Base-by-base conservation (phyloP, 2,888 invertebrate species). In the Troglohyphantes excavatus region DNA sequence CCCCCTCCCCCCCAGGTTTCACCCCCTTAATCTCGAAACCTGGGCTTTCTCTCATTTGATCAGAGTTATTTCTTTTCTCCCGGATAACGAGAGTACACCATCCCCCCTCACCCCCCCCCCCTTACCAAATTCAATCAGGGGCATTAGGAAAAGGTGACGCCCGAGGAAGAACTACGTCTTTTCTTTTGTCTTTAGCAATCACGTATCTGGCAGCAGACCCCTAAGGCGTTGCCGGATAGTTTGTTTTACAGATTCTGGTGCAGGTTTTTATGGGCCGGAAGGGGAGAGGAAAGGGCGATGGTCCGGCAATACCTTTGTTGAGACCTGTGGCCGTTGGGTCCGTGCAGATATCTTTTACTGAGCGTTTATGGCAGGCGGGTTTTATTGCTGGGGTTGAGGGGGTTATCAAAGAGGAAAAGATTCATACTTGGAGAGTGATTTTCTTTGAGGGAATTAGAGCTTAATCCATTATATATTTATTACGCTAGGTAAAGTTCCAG, bases 161-260 rank as follows among this genome's bases (percentile, higher is more conserved):
- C 53, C 21, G 13, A 59, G 23, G 83, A 63, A 70, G 43, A 19
- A 33, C 43, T 21, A n/a, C 19, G 43, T 33, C 29, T 63, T 81
- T 70, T 87, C 87, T 73, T 73, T 87, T 87, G 87, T 87, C 87
- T 87, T 81, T 73, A 63, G 63, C 87, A 87, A 87, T 87, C 79
- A 87, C 43, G 79, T 83, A 43, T 78, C 76, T 63, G 39, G 61
- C 63, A 65, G 29, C 26, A 63, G 13, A 33, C 53, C 75, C 78
- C 33, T 33, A 65, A 26, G 78, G 78, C 78, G 59, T 75, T 75
- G 59, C 53, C 53, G 19, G 33, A 63, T 65, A 65, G 78, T 78
- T 78, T 78, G 78, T 78, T 78, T 78, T 78, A 78, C 78, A 78
- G 39, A 46, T 72, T 72, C 46, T 33, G 46, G 33, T 33, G 29